Conservation (phyloP, 2,888 invertebrate genomes). For the Leptarthrus brevirostris region DNA sequence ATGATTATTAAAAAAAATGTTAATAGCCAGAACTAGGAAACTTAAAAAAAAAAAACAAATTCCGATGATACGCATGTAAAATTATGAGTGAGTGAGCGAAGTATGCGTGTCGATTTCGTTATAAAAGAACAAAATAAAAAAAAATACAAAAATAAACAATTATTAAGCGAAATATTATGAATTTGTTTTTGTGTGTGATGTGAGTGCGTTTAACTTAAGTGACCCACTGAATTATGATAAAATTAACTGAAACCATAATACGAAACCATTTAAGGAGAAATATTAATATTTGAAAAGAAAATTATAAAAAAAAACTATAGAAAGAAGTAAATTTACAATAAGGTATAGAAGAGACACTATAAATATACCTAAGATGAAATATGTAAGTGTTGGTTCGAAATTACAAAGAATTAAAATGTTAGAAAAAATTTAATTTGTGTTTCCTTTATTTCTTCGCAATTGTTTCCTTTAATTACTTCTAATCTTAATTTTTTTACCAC, state of each 20-base stretch:
- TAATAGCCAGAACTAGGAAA: slow-evolving; percentile 46
- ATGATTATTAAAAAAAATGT: slow-evolving; percentile 16
- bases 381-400: slow-evolving; percentile 61
- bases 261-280: slow-evolving; percentile 23
- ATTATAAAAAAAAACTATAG: slow-evolving; percentile 52
- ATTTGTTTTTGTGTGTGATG: slow-evolving; percentile 36
- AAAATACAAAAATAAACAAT: slow-evolving; percentile 49
- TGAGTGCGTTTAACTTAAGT: slow-evolving; percentile 35
- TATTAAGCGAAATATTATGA: slow-evolving; percentile 52
- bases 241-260: slow-evolving; percentile 4
- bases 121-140: slow-evolving; percentile 47
- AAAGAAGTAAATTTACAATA: slow-evolving; percentile 56
- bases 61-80: slow-evolving; percentile 27
- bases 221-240: slow-evolving; percentile 31
- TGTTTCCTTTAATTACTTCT: too few relatives aligned
- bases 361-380: slow-evolving; percentile 58
- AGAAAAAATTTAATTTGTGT: slow-evolving; percentile 56
- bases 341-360: slow-evolving; percentile 58
- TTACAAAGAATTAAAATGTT: slow-evolving; percentile 61
- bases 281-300: slow-evolving; percentile 46
- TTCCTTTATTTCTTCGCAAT: slow-evolving; percentile 14
- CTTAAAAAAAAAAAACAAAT: slow-evolving; percentile 48
- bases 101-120: slow-evolving; percentile 51
- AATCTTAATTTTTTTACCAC: too few relatives aligned
- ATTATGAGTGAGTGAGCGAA: slow-evolving; percentile 53